phyloP scores from a whole-genome alignment of 1,140 invertebrate genomes.

The Drosophila chauvacae region DNA sequence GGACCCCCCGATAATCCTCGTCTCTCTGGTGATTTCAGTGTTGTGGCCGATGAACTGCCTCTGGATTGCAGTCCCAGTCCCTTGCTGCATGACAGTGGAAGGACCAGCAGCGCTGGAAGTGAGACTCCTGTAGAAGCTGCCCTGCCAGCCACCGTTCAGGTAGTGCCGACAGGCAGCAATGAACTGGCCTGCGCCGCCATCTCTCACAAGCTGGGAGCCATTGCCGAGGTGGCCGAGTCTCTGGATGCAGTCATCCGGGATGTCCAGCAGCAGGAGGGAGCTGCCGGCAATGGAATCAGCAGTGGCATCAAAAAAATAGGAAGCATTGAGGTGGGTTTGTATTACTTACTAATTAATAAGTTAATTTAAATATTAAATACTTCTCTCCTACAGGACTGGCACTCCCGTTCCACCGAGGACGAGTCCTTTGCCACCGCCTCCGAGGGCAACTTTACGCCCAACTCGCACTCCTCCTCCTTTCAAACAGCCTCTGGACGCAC shows the following conservation, averaged over 20 bases:
- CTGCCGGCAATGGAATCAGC: slow-evolving; percentile 10
- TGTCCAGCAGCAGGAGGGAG: slow-evolving; percentile 84
- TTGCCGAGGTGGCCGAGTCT: slow-evolving; percentile 88
- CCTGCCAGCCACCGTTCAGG: slow-evolving; percentile 36
- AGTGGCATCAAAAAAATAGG: slow-evolving; percentile 69
- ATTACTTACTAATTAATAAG: background rate
- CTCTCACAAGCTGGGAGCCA: slow-evolving; percentile 87
- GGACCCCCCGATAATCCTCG: slow-evolving; percentile 31
- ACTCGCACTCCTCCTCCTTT: slow-evolving; percentile 88
- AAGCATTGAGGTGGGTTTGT: slow-evolving; percentile 67
- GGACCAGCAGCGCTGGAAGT: slow-evolving; percentile 64
- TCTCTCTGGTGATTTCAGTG: slow-evolving; percentile 66
- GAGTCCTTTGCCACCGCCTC: slow-evolving; percentile 90
- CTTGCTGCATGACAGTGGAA: slow-evolving; percentile 60
- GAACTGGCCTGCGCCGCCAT: slow-evolving; percentile 88
- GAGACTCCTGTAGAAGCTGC: slow-evolving; percentile 19
- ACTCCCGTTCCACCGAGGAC: slow-evolving; percentile 84
- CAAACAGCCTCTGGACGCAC: slow-evolving; percentile 88
- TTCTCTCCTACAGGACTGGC: slow-evolving; percentile 75
- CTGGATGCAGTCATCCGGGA: slow-evolving; percentile 87
- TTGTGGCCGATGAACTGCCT: slow-evolving; percentile 72
- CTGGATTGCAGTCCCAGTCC: slow-evolving; percentile 68
- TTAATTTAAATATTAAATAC: background rate
- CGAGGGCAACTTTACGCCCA: slow-evolving; percentile 87
- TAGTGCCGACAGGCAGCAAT: slow-evolving; percentile 85